Percentiles rank a stretch among this genome's conserved stretches.
Conservation (phyloP, 2,888 invertebrate species). For the Labia minor region DNA sequence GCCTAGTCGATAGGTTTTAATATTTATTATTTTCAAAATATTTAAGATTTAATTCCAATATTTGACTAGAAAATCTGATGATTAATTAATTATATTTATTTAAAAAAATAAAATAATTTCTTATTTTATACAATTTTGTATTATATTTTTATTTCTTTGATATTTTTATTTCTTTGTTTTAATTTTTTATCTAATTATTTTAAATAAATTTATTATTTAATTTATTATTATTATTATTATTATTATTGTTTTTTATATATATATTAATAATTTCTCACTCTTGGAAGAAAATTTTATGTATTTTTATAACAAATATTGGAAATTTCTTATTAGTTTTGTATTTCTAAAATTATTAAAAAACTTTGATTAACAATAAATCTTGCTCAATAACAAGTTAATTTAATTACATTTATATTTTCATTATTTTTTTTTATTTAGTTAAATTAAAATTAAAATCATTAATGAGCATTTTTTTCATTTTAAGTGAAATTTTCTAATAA, state of each 20-base stretch:
- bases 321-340: background rate
- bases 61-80: too few species aligned
- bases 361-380: too few species aligned
- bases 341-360: too few species aligned
- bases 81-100: too few species aligned
- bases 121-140: constrained; percentile 3
- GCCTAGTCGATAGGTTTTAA: background rate
- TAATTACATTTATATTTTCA: background rate
- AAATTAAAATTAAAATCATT: constrained; percentile 2
- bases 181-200: background rate
- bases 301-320: background rate
- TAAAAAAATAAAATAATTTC: background rate
- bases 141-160: too few species aligned
- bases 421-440: too few species aligned
- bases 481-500: background rate
- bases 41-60: too few species aligned
- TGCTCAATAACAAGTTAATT: background rate
- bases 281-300: too few species aligned
- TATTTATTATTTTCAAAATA: background rate
- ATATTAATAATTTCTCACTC: too few species aligned
- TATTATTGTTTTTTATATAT: too few species aligned
- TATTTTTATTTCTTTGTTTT: background rate
- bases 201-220: background rate
- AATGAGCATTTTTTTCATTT: background rate
- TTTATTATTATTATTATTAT: background rate